phyloP scores from a whole-genome alignment of 1,140 invertebrate genomes.

The Gonioctena quinquepunctata region DNA sequence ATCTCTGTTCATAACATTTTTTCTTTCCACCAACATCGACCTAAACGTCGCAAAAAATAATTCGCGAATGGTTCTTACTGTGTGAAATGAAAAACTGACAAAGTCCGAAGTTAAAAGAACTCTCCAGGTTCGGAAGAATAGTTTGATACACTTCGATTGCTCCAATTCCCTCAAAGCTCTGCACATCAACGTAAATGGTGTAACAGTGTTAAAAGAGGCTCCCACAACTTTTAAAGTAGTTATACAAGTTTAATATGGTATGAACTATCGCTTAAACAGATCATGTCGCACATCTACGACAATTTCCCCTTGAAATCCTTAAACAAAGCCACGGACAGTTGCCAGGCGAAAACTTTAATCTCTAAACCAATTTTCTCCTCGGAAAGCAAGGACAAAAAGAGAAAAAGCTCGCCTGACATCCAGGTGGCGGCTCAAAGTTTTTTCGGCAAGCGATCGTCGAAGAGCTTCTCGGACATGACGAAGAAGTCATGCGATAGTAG shows the following conservation, averaged over 20 bases:
- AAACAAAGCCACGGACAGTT: conserved; percentile 8
- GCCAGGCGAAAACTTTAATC: conserved; percentile 4
- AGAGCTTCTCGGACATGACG: conserved; percentile 38
- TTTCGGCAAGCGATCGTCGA: conserved; percentile 20
- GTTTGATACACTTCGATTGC: too few relatives aligned
- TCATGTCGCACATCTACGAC: conserved; percentile 39
- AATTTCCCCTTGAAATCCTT: conserved; percentile 44
- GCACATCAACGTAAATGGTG: too few relatives aligned
- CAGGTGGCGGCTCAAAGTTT: background rate
- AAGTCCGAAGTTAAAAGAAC: too few relatives aligned
- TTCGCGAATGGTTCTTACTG: too few relatives aligned
- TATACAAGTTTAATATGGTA: background rate
- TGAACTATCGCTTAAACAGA: background rate
- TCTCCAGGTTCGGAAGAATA: too few relatives aligned
- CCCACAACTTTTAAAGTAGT: background rate
- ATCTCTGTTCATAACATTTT: too few relatives aligned
- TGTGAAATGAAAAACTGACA: too few relatives aligned
- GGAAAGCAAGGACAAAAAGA: conserved; percentile 30
- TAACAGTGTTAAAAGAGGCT: background rate
- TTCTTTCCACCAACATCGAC: background rate
- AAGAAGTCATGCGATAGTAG: background rate
- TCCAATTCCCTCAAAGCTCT: too few relatives aligned
- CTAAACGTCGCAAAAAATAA: background rate
- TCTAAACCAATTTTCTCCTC: conserved; percentile 14
- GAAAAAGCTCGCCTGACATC: conserved; percentile 38